Evolutionary conservation across 1,140 invertebrate species (phyloP), one percentile per base, ranked within the genome.

Genomic region (Drosophila mojavensis): DNA sequence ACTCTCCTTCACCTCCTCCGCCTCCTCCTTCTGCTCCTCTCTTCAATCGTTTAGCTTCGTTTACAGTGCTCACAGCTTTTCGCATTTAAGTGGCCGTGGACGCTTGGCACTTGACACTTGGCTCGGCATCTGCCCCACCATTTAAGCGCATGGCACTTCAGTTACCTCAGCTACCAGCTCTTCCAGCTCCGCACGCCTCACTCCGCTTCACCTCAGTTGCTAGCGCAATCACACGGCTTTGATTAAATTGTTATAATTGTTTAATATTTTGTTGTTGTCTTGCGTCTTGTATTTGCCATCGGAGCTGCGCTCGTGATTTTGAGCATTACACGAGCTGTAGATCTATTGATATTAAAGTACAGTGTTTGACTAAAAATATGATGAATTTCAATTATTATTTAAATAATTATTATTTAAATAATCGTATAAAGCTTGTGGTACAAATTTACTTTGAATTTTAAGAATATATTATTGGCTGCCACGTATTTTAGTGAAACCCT

Each of bases 231-330:
- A 41, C 33, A 59, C 67, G 51, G 59, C 77, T 77, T 64, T 63
- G 70, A 77, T 79, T 81, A 74, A 78, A 78, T 60, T 65, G 62
- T 55, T 65, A 53, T 45, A 47, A 56, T 55, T 56, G 39, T 65
- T 65, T 51, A 30, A 5, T 51, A 39, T 61, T 30, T 20, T 17
- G 33, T 33, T 33, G 28, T 15, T 33, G 43, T 45, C 17, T 39
- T 9, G 30, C 30, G 24, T 26, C 39, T 13, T 0, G n/a, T 17
- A 24, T n/a, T 47, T 28, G 11, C 11, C 20, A 60, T 48, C 43
- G 24, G 36, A 39, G 47, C 47, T 64, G 50, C 13, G 50, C 47
- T 45, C 33, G 36, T 64, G 61, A 41, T 53, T 64, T 17, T 10
- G 1, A 24, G 13, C 45, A 36, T 10, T 4, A 62, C 45, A 62